Conservation (phyloP, 1,140 invertebrate genomes). For the Cherax quadricarinatus region DNA sequence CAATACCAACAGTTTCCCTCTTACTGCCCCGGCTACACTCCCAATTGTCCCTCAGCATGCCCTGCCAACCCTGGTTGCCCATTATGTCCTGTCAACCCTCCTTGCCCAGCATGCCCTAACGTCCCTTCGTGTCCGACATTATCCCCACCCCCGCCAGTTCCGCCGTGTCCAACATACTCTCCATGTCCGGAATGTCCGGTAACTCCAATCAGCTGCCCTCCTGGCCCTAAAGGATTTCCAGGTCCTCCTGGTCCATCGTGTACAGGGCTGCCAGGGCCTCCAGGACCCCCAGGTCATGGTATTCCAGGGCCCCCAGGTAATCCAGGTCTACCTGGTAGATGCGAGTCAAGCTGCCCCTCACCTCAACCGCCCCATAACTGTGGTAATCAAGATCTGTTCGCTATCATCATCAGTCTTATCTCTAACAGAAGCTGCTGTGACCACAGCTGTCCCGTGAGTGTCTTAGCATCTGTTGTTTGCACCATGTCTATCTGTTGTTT, state of each 20-base stretch:
- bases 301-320: conserved; percentile 22
- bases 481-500: not conserved
- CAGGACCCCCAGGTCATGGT: conserved; percentile 33
- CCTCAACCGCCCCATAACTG: not conserved
- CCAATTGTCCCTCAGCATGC: not conserved
- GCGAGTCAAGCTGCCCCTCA: not conserved
- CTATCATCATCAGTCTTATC: not conserved
- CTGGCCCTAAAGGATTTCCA: conserved; percentile 18
- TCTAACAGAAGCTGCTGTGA: conserved; percentile 13
- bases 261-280: not conserved
- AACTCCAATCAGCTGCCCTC: conserved; percentile 13
- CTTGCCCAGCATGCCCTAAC: not conserved
- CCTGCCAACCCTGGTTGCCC: not conserved
- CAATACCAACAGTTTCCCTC: not conserved
- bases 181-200: not conserved
- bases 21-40: not conserved
- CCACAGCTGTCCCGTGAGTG: conserved; percentile 18
- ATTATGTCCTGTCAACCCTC: no score
- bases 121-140: not conserved
- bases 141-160: not conserved
- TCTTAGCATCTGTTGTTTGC: not conserved
- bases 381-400: not conserved
- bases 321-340: conserved; percentile 22
- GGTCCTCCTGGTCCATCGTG: conserved; percentile 37
- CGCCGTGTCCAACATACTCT: not conserved